A percentile compares a stretch with the other conserved stretches of the same genome.
Evolutionary conservation across 53 echinoderm and acorn worm species (phyloP).

Genomic region (Holothuria leucospilota): DNA sequence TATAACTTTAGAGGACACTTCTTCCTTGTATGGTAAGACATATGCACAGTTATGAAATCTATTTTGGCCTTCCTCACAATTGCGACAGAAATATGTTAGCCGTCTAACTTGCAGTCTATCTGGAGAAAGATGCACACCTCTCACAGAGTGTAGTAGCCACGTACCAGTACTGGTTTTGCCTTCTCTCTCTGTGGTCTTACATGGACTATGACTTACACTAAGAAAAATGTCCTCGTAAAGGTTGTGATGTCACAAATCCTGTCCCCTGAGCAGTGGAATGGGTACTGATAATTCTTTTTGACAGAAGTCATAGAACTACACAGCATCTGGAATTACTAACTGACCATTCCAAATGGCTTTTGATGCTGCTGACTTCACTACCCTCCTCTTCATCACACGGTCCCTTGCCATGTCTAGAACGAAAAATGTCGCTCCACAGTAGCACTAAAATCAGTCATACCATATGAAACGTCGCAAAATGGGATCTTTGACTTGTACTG

Average conservation of each 20-base stretch:
- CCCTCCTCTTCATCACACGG: constrained; percentile 67
- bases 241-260: constrained; percentile 21
- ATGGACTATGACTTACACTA: constrained; percentile 29
- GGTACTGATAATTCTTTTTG: constrained; percentile 1
- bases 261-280: constrained; percentile 35
- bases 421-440: constrained; percentile 66
- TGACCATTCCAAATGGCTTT: background rate
- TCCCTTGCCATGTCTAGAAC: constrained; percentile 68
- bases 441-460: constrained; percentile 30
- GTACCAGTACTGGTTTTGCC: constrained; percentile 17
- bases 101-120: constrained; percentile 26
- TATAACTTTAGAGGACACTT: no score
- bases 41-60: no score
- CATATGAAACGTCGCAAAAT: constrained; percentile 60
- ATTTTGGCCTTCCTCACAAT: no score
- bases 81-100: constrained; percentile 38
- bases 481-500: constrained; percentile 69
- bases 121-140: background rate
- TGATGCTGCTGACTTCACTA: constrained; percentile 52
- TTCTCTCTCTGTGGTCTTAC: constrained; percentile 28
- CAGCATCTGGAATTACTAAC: constrained; percentile 8
- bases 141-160: constrained; percentile 11
- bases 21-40: no score
- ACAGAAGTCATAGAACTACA: background rate
- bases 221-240: constrained; percentile 27